Evolutionary conservation across 2,113 vertebrate species (phyloP).

Genomic region (Cheilinus undulatus): DNA sequence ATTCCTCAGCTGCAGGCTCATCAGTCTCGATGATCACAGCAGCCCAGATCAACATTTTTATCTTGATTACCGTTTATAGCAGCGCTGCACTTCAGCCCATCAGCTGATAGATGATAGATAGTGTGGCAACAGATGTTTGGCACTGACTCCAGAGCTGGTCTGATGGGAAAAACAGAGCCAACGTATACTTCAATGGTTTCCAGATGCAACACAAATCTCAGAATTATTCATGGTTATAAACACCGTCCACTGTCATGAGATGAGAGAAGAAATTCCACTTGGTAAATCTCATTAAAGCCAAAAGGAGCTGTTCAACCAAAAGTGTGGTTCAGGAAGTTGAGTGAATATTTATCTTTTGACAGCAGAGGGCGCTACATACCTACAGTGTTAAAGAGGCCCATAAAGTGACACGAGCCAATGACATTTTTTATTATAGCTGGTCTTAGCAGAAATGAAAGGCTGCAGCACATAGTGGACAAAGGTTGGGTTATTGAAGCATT

Average conservation of each 20-base stretch:
- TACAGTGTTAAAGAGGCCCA: conserved; percentile 3
- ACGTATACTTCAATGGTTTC: conserved; percentile 26
- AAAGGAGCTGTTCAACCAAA: conserved; percentile 13
- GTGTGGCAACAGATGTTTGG: conserved; percentile 59
- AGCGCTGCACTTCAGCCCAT: conserved; percentile 20
- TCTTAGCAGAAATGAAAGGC: conserved; percentile 16
- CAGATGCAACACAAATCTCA: conserved; percentile 41
- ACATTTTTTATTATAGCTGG: conserved; percentile 19
- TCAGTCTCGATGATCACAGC: conserved; percentile 33
- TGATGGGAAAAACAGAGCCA: conserved; percentile 21
- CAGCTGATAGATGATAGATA: conserved; percentile 47
- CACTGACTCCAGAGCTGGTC: conserved; percentile 2
- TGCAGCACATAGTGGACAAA: conserved; percentile 1
- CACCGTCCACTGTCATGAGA: not conserved
- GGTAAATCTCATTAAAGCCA: not conserved
- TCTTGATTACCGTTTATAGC: conserved; percentile 52
- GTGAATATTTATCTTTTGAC: conserved; percentile 13
- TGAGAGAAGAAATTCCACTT: conserved; percentile 5
- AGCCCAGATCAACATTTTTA: conserved; percentile 25
- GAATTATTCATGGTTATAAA: conserved; percentile 35
- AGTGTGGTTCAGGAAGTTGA: not conserved
- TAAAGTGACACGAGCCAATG: not conserved
- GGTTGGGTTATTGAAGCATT: conserved; percentile 11
- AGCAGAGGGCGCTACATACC: conserved; percentile 69
- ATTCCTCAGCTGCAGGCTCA: conserved; percentile 40